Conservation (phyloP, 2,797 vertebrate genomes). For the Dryobates pubescens region DNA sequence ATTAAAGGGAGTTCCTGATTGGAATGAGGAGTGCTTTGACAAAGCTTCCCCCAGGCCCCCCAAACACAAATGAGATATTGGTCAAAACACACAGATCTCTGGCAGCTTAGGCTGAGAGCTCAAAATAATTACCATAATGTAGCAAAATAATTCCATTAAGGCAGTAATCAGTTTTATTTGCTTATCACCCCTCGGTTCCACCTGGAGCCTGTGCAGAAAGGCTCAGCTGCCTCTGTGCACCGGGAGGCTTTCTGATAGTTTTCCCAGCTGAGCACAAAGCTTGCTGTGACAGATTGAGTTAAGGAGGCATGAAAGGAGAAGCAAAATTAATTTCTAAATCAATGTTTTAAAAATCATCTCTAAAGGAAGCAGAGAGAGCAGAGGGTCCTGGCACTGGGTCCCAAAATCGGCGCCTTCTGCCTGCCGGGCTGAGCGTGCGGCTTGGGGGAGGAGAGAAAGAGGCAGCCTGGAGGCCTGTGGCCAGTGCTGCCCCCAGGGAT, state of each 20-base stretch:
- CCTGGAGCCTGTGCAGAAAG: slow-evolving; percentile 25
- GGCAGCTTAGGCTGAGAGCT: neutral
- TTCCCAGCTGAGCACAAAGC: slow-evolving; percentile 15
- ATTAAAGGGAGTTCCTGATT: neutral
- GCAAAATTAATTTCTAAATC: neutral
- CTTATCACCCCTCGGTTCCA: neutral
- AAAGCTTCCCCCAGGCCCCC: neutral
- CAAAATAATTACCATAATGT: slow-evolving; percentile 11
- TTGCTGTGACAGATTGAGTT: slow-evolving; percentile 30
- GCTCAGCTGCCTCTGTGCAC: neutral
- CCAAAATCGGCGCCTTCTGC: neutral
- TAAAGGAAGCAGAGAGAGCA: neutral
- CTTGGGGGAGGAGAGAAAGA: neutral
- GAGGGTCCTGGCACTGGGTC: neutral
- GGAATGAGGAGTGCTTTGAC: neutral
- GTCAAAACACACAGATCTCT: neutral
- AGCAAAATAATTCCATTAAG: slow-evolving; percentile 15
- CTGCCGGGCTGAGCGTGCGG: neutral
- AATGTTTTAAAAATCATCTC: neutral
- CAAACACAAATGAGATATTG: neutral
- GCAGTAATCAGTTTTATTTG: slow-evolving; percentile 26
- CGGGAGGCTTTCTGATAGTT: neutral
- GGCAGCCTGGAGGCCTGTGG: too few relatives aligned
- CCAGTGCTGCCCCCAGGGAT: too few relatives aligned
- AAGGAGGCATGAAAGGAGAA: slow-evolving; percentile 7